Evolutionary conservation across 2,888 invertebrate genomes (phyloP).

Genomic region (Ashinkailepas kermadecensis): DNA sequence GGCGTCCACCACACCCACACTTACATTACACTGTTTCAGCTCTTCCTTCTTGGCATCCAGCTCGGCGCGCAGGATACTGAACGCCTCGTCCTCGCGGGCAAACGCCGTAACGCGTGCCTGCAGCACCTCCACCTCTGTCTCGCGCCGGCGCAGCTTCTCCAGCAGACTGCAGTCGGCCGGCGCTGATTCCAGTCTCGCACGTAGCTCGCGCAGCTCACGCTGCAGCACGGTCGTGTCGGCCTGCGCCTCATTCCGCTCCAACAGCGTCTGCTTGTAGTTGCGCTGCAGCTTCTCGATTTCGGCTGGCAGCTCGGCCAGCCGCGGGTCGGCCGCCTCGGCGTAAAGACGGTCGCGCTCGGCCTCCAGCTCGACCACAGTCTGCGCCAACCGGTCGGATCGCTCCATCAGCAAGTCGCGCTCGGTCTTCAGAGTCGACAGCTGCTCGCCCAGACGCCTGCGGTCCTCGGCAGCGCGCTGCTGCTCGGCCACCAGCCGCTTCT

Average conservation of each 20-base stretch:
- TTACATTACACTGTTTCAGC: not conserved
- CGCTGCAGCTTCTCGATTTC: not conserved
- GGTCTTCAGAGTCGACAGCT: no score
- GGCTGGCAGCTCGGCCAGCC: not conserved
- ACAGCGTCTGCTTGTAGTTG: not conserved
- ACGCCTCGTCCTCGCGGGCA: not conserved
- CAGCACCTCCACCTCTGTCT: not conserved
- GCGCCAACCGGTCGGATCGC: not conserved
- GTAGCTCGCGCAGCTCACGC: not conserved
- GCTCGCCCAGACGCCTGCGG: no score
- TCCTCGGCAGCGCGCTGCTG: no score
- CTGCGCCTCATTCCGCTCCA: not conserved
- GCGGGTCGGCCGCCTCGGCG: not conserved
- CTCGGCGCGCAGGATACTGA: not conserved
- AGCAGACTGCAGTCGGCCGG: not conserved
- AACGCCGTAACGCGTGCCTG: not conserved
- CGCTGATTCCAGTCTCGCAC: not conserved
- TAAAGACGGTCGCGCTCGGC: not conserved
- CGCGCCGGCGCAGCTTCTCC: not conserved
- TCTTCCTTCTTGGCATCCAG: constrained; percentile 11
- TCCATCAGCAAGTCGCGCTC: no score
- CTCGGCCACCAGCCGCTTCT: no score
- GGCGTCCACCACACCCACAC: not conserved
- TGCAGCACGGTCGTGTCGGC: not conserved
- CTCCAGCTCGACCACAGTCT: not conserved